These are phyloP conservation scores for Capra hircus DNA, from an alignment of 2,113 vertebrate species.

Conservation along the genomic window DNA sequence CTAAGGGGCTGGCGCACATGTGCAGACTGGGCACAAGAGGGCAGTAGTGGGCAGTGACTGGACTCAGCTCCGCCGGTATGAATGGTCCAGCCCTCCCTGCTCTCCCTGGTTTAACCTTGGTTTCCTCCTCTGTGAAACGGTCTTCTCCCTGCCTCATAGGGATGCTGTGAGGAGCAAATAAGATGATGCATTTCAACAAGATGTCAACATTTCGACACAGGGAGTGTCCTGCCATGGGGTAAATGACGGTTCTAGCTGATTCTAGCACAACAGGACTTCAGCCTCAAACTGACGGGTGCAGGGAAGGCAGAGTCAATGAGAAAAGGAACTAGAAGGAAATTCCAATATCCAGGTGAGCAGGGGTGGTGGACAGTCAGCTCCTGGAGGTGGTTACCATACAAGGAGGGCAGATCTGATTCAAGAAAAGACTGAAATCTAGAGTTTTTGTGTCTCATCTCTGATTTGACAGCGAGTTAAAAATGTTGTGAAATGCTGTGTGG, in stretches of 20 bases:
- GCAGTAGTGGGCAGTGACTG: not conserved
- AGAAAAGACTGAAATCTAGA: not conserved
- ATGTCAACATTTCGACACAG: not conserved
- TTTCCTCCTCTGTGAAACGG: not conserved
- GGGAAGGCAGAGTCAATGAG: not conserved
- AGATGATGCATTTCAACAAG: not conserved
- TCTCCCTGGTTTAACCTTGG: not conserved
- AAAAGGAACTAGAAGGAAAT: not conserved
- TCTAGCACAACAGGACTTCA: not conserved
- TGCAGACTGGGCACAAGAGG: not conserved
- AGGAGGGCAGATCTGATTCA: not conserved
- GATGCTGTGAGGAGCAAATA: not conserved
- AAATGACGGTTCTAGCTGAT: not conserved
- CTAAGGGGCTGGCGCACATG: not conserved
- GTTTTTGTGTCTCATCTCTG: not conserved
- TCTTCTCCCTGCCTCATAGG: not conserved
- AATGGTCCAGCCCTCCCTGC: rapidly evolving
- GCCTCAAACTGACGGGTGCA: rapidly evolving
- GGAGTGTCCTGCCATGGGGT: not conserved
- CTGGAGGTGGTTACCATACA: rapidly evolving
- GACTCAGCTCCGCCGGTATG: rapidly evolving
- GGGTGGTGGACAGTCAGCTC: rapidly evolving
- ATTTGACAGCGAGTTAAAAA: not conserved
- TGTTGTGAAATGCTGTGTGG: not conserved
- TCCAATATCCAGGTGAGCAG: not conserved